These are phyloP conservation scores for Sitta carolinensis DNA, from an alignment of 2,797 vertebrate genomes.

Conservation along the genomic window DNA sequence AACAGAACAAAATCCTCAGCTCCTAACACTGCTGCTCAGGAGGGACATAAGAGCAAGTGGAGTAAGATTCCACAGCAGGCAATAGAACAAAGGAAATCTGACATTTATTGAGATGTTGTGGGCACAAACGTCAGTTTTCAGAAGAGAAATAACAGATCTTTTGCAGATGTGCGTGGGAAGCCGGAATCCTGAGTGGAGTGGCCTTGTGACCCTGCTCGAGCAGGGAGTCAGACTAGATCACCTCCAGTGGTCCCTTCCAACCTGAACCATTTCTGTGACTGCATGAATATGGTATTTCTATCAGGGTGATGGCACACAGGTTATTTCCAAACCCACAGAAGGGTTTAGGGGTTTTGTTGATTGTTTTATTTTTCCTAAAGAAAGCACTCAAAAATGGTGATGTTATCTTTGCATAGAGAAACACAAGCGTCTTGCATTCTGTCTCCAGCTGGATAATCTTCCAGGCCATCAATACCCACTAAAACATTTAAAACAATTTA, in stretches of 20 bases:
- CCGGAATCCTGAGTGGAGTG: too few species aligned
- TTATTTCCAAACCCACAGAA: neutral
- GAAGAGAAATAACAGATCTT: too few species aligned
- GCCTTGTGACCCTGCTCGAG: too few species aligned
- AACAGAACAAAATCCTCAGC: neutral
- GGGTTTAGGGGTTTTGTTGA: neutral
- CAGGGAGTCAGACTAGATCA: too few species aligned
- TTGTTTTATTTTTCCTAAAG: neutral
- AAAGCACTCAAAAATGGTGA: neutral
- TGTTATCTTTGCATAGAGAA: conserved; percentile 7
- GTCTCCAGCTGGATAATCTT: conserved; percentile 62
- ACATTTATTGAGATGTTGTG: too few species aligned
- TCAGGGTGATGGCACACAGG: neutral
- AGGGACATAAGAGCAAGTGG: neutral
- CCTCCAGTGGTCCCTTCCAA: too few species aligned
- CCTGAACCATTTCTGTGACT: too few species aligned
- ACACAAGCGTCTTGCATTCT: conserved; percentile 28
- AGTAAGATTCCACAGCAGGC: neutral
- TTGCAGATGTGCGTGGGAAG: too few species aligned
- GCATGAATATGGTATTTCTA: too few species aligned
- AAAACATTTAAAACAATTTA: conserved; percentile 64
- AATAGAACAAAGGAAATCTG: neutral
- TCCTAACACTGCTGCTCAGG: neutral
- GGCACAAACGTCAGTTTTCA: too few species aligned
- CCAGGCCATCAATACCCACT: conserved; percentile 45